Evolutionary conservation across 1,140 invertebrate species (phyloP), one percentile per base, ranked within the genome.

Genomic region (Eupristina koningsbergeri): DNA sequence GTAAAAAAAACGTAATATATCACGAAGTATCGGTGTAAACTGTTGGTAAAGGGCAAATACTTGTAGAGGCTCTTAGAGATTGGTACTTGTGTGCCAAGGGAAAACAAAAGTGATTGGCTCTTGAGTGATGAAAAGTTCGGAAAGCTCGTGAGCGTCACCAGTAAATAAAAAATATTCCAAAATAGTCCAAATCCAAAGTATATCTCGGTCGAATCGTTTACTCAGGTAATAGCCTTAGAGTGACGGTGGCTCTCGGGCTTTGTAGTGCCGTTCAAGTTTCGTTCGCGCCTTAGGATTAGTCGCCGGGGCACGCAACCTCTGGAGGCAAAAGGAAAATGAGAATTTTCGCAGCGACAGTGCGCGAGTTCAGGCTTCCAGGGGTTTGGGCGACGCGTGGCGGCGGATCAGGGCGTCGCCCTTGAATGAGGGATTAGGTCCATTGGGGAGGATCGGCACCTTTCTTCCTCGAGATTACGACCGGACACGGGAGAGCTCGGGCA

Each of bases 161-260:
- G 45, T 29, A 36, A 31, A 3, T 7, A 63, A 84, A 82, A 86
- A 88, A 87, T 86, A 87, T 41, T 50, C 29, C 36, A 41, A 71
- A 71, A 87, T 86, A 87, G 73, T 50, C 29, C 36, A 41, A 71
- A 71, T 71, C 73, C 85, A 87, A 79, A 84, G 83, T 88, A 86
- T 86, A 87, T 85, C 86, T 86, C 75, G 75, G n/a, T 39, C 64
- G 34, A 83, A 83, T 83, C 63, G 75, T 83, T 83, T 83, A 78
- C 81, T 80, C 79, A 80, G 85, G 81, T 85, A 85, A 88, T 88
- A 85, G 86, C 88, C 86, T 89, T 87, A 83, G n/a, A n/a, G n/a
- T n/a, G n/a, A 83, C 47, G 75, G 8, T 47, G 45, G 39, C 9
- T 36, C 58, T 29, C 74, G 81, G 73, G 81, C 81, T 77, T 64